These are phyloP conservation scores for Mythimna impura DNA, from an alignment of 2,888 invertebrate species.

Conservation along the genomic window DNA sequence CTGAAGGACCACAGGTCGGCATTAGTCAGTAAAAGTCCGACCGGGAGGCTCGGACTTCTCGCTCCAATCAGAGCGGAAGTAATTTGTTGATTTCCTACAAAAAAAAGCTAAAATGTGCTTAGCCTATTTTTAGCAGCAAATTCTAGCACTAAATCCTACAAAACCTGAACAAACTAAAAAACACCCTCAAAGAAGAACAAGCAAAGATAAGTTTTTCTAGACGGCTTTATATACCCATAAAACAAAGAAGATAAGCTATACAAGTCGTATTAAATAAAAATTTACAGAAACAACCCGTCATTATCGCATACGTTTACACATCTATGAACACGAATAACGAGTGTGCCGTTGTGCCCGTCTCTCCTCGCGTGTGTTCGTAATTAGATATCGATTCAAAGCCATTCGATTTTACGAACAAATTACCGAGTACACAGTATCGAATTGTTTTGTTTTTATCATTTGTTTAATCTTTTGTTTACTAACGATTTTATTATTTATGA, in stretches of 20 bases:
- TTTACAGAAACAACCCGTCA: slow-evolving; percentile 49
- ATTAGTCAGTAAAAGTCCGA: too few relatives aligned
- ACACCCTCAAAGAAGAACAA: slow-evolving; percentile 8
- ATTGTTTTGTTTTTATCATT: slow-evolving; percentile 50
- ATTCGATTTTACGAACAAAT: slow-evolving; percentile 62
- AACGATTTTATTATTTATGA: slow-evolving; percentile 40
- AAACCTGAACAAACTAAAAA: slow-evolving; percentile 5
- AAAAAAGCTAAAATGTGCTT: background rate
- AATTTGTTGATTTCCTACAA: too few relatives aligned
- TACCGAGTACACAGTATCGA: slow-evolving; percentile 41
- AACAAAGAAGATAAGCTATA: slow-evolving; percentile 35
- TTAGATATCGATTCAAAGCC: slow-evolving; percentile 65
- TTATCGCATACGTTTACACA: slow-evolving; percentile 71
- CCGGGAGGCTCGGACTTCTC: too few relatives aligned
- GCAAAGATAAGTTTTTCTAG: slow-evolving; percentile 22
- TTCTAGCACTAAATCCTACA: slow-evolving; percentile 4
- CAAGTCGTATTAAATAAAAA: slow-evolving; percentile 50
- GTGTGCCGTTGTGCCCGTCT: slow-evolving; percentile 22
- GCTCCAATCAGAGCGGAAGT: too few relatives aligned
- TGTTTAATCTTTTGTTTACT: slow-evolving; percentile 49
- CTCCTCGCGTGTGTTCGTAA: slow-evolving; percentile 61
- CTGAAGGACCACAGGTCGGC: too few relatives aligned
- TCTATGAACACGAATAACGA: slow-evolving; percentile 77
- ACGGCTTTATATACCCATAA: slow-evolving; percentile 38
- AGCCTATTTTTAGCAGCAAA: background rate